Evolutionary conservation across 2,888 invertebrate species (phyloP), one percentile per base, ranked within the genome.

Genomic region (Xylocampa areola): DNA sequence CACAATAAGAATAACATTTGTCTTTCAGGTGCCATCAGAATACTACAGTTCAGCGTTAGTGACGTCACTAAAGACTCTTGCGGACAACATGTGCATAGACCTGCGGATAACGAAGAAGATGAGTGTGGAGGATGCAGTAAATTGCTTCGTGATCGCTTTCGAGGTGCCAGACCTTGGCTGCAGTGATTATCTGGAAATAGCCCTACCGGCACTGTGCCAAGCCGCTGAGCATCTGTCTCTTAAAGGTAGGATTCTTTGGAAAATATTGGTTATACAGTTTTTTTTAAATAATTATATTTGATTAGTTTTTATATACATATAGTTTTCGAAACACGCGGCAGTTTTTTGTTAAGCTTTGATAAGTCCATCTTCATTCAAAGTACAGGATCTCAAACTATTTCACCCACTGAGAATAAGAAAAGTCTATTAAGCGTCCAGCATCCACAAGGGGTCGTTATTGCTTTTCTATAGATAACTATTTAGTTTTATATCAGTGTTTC

Each of bases 161-260:
- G 97, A 97, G 86, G 95, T 97, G 74, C 97, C 97, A 1, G 95
- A 94, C 41, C 86, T 96, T 54, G 96, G 96, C 6, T 96, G 96
- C 68, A 96, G 96, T 14, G 97, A 98, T 84, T 98, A 97, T 84
- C 88, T 98, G 75, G 98, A 98, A 86, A 95, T 96, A 29, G 97
- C 97, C 0, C 89, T 98, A 60, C 97, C 98, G 0, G 96, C 96
- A 55, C 86, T 97, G 17, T 97, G 97, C 80, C 96, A 96, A 76
- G 97, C 97, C 0, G 95, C 96, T 0, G 96, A 96, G 47, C 95
- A 96, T 82, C 91, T 98, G 68, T 95, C 97, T 0, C 85, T 97
- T 1, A 94, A 94, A 91, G 94, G 94, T 94, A 59, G 23, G 64
- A 6, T 19, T 6, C 2, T 16, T 1, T 8, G 14, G 2, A 2